Evolutionary conservation across 2,888 invertebrate genomes (phyloP), one percentile per base, ranked within the genome.

Genomic region (Philereme vetulata): DNA sequence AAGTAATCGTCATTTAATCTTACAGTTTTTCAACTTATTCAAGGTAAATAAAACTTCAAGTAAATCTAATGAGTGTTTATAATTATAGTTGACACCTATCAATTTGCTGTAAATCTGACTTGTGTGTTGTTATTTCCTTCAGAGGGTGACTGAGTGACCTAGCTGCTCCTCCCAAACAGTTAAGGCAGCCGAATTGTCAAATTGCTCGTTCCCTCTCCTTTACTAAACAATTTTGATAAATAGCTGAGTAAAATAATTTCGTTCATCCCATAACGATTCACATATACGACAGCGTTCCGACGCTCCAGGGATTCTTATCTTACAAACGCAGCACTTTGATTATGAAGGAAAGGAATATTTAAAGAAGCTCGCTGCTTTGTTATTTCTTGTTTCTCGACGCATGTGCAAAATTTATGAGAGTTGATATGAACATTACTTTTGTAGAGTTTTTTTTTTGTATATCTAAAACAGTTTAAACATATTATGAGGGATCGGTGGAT

Each of bases 301-400:
- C 82, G 84, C 85, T 82, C 75, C 65, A 84, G 83, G 85, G 87
- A 89, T 90, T 88, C 90, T 90, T 90, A 91, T 90, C 90, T 86
- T 72, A 75, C 80, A 75, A 83, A 90, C 88, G 80, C 89, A 90
- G 88, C 86, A 86, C 85, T 90, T 89, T 90, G 90, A 91, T 90
- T 90, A 89, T 84, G 82, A 85, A 83, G 78, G 84, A 83, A 84
- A 84, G 84, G 87, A 89, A 90, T 91, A 89, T 90, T 90, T 88
- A 85, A 89, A 87, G 85, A 87, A 83, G 82, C 81, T 78, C 72
- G 76, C 76, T 81, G 81, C 84, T 85, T 85, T 86, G 80, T 84
- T 85, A 79, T 84, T 80, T 74, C 74, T 78, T 85, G 80, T 84
- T 80, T 74, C 74, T 78, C 75, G 80, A 84, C 84, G 81, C 84